These are phyloP conservation scores for Sebastes vulpes DNA, from an alignment of 2,797 vertebrate genomes.

Conservation along the genomic window DNA sequence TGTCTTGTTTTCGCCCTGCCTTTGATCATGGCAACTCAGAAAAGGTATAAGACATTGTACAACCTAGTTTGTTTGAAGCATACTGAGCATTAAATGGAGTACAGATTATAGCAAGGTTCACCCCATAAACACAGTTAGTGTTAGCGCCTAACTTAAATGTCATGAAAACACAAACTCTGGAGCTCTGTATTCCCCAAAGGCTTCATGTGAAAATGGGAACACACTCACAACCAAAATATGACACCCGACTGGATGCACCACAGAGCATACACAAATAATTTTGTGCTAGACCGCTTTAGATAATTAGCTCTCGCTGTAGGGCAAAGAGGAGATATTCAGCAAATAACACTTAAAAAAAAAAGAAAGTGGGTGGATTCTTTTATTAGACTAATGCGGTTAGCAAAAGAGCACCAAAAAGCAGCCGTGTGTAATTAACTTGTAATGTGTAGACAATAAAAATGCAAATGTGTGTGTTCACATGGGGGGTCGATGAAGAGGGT, in stretches of 20 bases:
- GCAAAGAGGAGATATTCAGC: constrained; percentile 39
- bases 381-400: constrained; percentile 40
- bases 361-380: constrained; percentile 49
- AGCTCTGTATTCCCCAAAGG: constrained; percentile 20
- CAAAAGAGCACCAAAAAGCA: constrained; percentile 17
- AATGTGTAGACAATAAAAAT: constrained; percentile 71
- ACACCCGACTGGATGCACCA: constrained; percentile 31
- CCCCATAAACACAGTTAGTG: neutral
- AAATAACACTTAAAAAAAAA: constrained; percentile 42
- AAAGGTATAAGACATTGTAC: neutral
- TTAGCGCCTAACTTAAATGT: constrained; percentile 13
- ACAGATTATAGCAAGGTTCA: neutral
- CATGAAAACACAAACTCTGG: constrained; percentile 21
- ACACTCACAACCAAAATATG: constrained; percentile 38
- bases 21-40: neutral
- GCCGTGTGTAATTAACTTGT: constrained; percentile 65
- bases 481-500: constrained; percentile 25
- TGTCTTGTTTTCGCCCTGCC: neutral
- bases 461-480: constrained; percentile 35
- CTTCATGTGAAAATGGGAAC: constrained; percentile 19
- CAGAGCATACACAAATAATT: constrained; percentile 54
- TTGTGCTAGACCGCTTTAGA: constrained; percentile 59
- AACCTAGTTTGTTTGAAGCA: neutral
- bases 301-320: constrained; percentile 61
- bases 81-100: neutral